A percentile compares a stretch with the other conserved stretches of the same genome.
phyloP scores from a whole-genome alignment of 2,888 invertebrate genomes.

The Laspeyria flexula region DNA sequence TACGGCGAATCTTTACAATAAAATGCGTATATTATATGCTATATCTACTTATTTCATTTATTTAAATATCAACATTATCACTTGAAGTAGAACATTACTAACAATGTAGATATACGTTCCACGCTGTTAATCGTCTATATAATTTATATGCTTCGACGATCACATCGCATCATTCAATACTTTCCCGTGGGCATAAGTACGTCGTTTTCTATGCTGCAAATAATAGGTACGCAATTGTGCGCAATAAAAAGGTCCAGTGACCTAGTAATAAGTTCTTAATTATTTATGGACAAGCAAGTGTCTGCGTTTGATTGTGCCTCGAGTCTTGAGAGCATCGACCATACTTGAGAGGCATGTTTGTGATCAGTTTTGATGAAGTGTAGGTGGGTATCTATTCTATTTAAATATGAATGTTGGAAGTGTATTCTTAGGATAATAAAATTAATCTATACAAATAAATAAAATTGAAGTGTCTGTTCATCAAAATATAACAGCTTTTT shows the following conservation, averaged over 20 bases:
- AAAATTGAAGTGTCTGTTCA: too few species aligned
- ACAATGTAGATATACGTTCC: neutral
- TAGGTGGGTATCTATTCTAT: too few species aligned
- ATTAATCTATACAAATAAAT: too few species aligned
- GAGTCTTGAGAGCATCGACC: neutral
- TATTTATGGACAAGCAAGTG: neutral
- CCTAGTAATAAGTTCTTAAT: neutral
- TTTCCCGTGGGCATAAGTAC: neutral
- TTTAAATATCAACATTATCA: neutral
- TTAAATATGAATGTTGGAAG: neutral
- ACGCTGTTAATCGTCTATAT: neutral
- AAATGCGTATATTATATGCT: too few species aligned
- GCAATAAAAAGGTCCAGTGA: neutral
- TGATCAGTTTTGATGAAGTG: conserved; percentile 8
- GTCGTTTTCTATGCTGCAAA: neutral
- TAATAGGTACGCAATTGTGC: neutral
- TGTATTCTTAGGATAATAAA: too few species aligned
- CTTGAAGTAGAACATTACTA: neutral
- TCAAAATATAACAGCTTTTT: too few species aligned
- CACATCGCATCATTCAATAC: neutral
- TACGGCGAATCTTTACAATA: neutral
- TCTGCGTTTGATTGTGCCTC: neutral
- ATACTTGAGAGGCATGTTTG: too few species aligned
- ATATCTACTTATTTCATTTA: neutral
- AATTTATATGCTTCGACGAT: neutral